These are phyloP conservation scores for Mesochorus sp. DNA, from an alignment of 2,888 invertebrate species.

Conservation along the genomic window DNA sequence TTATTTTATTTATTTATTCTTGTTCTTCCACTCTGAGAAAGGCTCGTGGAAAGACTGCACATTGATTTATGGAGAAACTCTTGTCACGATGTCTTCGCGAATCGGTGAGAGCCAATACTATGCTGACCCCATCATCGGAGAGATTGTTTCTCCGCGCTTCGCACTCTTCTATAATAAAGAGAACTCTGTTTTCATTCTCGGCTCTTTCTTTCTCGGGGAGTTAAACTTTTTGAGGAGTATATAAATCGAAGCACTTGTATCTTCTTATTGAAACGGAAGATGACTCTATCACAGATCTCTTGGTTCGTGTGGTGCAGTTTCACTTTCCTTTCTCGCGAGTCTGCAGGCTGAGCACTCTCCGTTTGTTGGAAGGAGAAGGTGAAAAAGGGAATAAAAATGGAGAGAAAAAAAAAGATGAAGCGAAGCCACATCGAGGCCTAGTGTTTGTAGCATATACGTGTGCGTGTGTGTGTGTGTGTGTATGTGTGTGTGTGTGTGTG, in stretches of 20 bases:
- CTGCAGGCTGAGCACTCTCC: conserved; percentile 18
- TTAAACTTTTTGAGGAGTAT: conserved; percentile 34
- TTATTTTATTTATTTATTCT: background rate
- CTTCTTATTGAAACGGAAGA: conserved; percentile 21
- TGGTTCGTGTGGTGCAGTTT: conserved; percentile 51
- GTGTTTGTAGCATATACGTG: conserved; percentile 7
- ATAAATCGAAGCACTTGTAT: conserved; percentile 1
- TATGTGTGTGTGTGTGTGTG: conserved; percentile 3
- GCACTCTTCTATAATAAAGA: background rate
- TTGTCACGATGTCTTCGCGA: conserved; percentile 8
- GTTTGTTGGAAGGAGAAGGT: conserved; percentile 49
- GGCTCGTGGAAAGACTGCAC: background rate
- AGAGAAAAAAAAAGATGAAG: conserved; percentile 24
- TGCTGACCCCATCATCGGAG: no score
- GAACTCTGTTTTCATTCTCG: background rate
- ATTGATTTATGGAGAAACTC: conserved; percentile 22
- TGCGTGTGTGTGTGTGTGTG: background rate
- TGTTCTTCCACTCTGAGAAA: background rate
- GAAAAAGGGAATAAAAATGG: conserved; percentile 43
- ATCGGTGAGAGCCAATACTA: conserved; percentile 3
- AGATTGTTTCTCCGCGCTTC: no score
- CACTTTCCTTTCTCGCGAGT: conserved; percentile 56
- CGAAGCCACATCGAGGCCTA: conserved; percentile 39
- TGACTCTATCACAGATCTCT: conserved; percentile 26
- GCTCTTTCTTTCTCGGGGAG: background rate